Percentiles rank a stretch among this genome's conserved stretches.
Evolutionary conservation across 2,797 vertebrate species (phyloP).

Genomic region (Picus viridis): DNA sequence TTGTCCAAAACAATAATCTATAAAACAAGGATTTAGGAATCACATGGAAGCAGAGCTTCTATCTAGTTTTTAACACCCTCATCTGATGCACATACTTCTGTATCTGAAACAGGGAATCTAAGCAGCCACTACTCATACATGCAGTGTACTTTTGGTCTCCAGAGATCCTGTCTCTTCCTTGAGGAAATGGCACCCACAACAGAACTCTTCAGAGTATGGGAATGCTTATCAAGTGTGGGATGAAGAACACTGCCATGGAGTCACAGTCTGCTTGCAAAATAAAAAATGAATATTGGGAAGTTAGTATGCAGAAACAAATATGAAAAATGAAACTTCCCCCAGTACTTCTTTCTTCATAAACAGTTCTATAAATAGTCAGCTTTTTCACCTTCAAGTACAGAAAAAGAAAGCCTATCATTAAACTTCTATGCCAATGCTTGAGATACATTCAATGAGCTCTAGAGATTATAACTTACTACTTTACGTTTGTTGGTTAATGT

Average conservation of each 20-base stretch:
- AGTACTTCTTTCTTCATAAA: neutral
- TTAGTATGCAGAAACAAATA: neutral
- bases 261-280: neutral
- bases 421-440: neutral
- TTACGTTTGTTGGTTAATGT: slow-evolving; percentile 1
- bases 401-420: neutral
- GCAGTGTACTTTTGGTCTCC: neutral
- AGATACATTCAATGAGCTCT: neutral
- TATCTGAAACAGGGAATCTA: neutral
- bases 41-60: neutral
- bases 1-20: neutral
- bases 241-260: neutral
- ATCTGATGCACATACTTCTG: neutral
- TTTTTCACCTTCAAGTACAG: neutral
- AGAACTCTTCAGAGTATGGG: neutral
- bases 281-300: neutral
- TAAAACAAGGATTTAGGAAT: neutral
- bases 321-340: too few relatives aligned
- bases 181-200: neutral
- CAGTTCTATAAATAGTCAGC: neutral
- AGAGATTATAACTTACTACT: neutral
- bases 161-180: neutral
- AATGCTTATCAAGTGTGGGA: neutral
- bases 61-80: neutral
- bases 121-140: neutral